Percentiles rank a stretch among this genome's conserved stretches.
Conservation (phyloP, 2,113 vertebrate genomes). For the Labeo catla region DNA sequence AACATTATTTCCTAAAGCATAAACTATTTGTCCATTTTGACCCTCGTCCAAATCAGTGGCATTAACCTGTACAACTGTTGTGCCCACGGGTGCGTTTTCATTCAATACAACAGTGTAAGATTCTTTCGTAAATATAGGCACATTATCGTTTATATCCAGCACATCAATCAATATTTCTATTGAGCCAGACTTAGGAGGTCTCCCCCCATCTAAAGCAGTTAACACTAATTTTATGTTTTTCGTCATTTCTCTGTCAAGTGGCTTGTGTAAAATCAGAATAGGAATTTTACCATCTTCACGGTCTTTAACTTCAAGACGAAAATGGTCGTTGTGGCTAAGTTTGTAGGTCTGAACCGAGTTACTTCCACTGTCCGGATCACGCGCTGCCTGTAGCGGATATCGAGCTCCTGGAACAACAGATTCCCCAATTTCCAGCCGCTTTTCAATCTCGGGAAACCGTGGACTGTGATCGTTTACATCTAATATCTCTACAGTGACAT, state of each 20-base stretch:
- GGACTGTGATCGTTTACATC: slow-evolving; percentile 73
- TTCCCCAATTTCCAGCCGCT: slow-evolving; percentile 58
- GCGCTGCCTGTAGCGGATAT: slow-evolving; percentile 61
- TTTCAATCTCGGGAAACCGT: slow-evolving; percentile 50
- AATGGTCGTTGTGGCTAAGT: slow-evolving; percentile 60
- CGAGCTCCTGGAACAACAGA: slow-evolving; percentile 51
- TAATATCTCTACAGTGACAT: slow-evolving; percentile 67
- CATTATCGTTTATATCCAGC: slow-evolving; percentile 65
- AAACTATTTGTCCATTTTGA: slow-evolving; percentile 62
- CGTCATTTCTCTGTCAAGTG: slow-evolving; percentile 58
- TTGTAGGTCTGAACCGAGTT: slow-evolving; percentile 61
- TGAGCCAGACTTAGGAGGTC: slow-evolving; percentile 54
- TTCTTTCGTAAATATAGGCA: slow-evolving; percentile 59
- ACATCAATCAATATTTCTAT: slow-evolving; percentile 58
- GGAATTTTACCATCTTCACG: slow-evolving; percentile 60
- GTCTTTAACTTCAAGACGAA: slow-evolving; percentile 60
- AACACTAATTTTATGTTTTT: slow-evolving; percentile 47
- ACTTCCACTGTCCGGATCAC: slow-evolving; percentile 58
- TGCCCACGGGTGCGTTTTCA: slow-evolving; percentile 59
- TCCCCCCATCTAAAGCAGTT: slow-evolving; percentile 63
- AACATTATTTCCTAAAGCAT: slow-evolving; percentile 56
- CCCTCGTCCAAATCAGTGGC: slow-evolving; percentile 66
- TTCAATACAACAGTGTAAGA: slow-evolving; percentile 36
- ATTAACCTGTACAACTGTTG: slow-evolving; percentile 57
- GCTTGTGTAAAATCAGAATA: slow-evolving; percentile 59